phyloP scores from a whole-genome alignment of 2,888 invertebrate genomes.

The Idaea biselata region DNA sequence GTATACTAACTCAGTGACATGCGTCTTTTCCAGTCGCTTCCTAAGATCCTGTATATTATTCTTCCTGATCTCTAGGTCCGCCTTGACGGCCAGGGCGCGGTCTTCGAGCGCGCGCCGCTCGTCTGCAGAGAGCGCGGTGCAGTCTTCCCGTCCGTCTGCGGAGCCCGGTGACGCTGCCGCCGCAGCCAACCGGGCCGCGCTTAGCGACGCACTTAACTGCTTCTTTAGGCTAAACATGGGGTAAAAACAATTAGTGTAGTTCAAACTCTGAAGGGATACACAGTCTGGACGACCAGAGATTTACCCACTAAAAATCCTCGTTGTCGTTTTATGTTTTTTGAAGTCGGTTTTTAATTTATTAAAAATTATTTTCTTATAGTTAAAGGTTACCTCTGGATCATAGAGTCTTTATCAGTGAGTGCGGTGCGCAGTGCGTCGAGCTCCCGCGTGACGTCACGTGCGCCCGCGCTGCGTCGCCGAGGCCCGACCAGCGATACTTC shows the following conservation, averaged over 20 bases:
- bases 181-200: slow-evolving; percentile 70
- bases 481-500: slow-evolving; percentile 85
- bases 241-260: no score
- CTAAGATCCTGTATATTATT: slow-evolving; percentile 90
- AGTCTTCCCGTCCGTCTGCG: slow-evolving; percentile 44
- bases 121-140: slow-evolving; percentile 71
- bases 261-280: not conserved
- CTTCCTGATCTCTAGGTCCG: slow-evolving; percentile 89
- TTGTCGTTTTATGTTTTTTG: no score
- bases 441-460: slow-evolving; percentile 75
- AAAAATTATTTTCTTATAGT: no score
- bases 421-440: slow-evolving; percentile 86
- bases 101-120: slow-evolving; percentile 81
- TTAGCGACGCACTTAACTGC: slow-evolving; percentile 83
- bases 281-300: not conserved
- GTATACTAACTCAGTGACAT: slow-evolving; percentile 90
- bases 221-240: slow-evolving; percentile 78
- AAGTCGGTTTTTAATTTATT: no score
- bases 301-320: no score
- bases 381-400: slow-evolving; percentile 86
- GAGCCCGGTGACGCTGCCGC: slow-evolving; percentile 56
- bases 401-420: slow-evolving; percentile 89
- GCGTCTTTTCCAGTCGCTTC: slow-evolving; percentile 88
- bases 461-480: slow-evolving; percentile 63
- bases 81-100: slow-evolving; percentile 70